phyloP scores from a whole-genome alignment of 2,113 vertebrate species.

The Piprites chloris region DNA sequence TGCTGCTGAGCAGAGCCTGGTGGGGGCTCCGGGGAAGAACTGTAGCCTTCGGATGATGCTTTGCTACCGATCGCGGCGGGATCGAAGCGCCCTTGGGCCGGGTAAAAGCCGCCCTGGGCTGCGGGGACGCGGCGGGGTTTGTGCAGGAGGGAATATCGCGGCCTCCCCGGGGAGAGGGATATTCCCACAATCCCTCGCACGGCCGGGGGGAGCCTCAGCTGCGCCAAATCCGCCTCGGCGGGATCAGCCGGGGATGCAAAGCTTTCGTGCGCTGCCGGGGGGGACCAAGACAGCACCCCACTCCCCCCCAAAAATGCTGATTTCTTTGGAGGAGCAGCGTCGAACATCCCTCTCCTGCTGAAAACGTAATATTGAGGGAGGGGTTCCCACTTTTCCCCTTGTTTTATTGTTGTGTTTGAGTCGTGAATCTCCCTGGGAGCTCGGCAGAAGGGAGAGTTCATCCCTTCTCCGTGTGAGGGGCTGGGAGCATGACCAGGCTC shows the following conservation, averaged over 20 bases:
- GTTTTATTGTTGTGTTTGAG: neutral
- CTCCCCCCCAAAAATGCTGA: fast-evolving
- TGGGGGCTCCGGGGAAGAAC: neutral
- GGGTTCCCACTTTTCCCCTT: fast-evolving
- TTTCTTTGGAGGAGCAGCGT: neutral
- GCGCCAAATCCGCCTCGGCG: neutral
- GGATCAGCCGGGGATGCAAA: neutral
- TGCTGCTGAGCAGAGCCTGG: fast-evolving
- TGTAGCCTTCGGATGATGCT: neutral
- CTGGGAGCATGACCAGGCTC: neutral
- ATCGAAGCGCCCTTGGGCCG: neutral
- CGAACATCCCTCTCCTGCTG: no score
- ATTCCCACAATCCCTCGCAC: constrained; percentile 45
- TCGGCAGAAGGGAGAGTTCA: fast-evolving
- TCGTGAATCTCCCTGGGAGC: neutral
- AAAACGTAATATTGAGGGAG: fast-evolving
- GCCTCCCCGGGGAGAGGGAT: neutral
- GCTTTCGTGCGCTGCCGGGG: fast-evolving
- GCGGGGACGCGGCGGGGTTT: neutral
- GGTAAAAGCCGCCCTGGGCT: neutral
- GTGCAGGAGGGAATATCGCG: neutral
- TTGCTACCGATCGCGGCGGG: fast-evolving
- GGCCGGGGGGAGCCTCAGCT: neutral
- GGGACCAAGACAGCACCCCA: neutral
- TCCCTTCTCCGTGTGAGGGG: fast-evolving